Base-by-base conservation (phyloP, 1,140 invertebrate species). In the Papilio polytes region DNA sequence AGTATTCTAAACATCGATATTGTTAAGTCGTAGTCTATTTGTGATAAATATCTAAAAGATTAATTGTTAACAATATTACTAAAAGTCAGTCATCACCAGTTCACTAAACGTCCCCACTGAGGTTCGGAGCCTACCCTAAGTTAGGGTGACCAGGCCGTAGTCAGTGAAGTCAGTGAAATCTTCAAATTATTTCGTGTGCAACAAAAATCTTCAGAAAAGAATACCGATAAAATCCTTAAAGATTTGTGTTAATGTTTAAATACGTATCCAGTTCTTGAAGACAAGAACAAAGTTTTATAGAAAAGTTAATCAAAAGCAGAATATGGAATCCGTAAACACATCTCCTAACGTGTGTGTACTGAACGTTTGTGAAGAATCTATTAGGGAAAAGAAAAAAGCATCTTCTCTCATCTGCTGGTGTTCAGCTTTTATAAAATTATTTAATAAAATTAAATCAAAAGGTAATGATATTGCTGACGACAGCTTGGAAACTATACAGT, bases 401-500 rank as follows among this genome's bases (percentile, higher is more conserved):
- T 70, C 63, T 70, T 70, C 63, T 70, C 7, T 31, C 2, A 31
- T 13, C 12, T 70, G 63, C 12, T 70, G 63, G 63, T 70, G 63
- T 36, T 36, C 63, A 7, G 63, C 22, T 70, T 70, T 70, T 26
- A 70, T 70, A 3, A 70, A 70, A 13, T 70, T 70, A 31, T 15
- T 70, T 18, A 41, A 41, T 77, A 46, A 78, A 66, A 63, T 63
- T 3, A 70, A 70, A 36, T 15, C 26, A 26, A 63, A 59, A 53
- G 56, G 77, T 36, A 76, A 78, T 73, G 36, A 59, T 44, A 63
- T n/a, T 56, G 63, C 70, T 10, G 66, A 72, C 79, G 66, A 78
- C 31, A 31, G 72, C 63, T 31, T 70, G 63, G 63, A 70, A 70
- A 70, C 63, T 15, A 70, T 70, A 15, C 63, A 70, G 63, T 70